Evolutionary conservation across 2,888 invertebrate species (phyloP).

Genomic region (Acronicta alni): DNA sequence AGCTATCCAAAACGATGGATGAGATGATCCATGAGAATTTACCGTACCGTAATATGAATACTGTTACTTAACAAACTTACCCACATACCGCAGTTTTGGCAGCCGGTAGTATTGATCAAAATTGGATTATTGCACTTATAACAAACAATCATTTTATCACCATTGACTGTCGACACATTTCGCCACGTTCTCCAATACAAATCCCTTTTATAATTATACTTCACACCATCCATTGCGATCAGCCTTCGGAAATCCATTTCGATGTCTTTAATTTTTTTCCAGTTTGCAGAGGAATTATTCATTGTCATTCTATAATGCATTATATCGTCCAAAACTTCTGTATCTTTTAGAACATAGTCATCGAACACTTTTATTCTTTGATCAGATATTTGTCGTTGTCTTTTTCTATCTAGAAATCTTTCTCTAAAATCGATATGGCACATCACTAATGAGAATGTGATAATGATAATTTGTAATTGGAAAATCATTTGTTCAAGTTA

Average conservation of each 20-base stretch:
- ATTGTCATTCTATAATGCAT: conserved; percentile 57
- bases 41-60: no score
- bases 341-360: conserved; percentile 51
- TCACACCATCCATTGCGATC: conserved; percentile 68
- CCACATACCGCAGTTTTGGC: conserved; percentile 69
- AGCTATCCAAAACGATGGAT: no score
- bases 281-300: conserved; percentile 21
- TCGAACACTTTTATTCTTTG: conserved; percentile 36
- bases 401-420: conserved; percentile 55
- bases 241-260: conserved; percentile 68
- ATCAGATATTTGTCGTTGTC: conserved; percentile 41
- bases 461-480: background rate
- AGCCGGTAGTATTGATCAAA: conserved; percentile 54
- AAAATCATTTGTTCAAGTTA: conserved; percentile 17
- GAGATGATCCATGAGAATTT: no score
- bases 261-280: conserved; percentile 45
- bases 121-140: conserved; percentile 68
- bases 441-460: conserved; percentile 5
- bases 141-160: conserved; percentile 56
- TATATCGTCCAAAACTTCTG: conserved; percentile 62
- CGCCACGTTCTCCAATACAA: conserved; percentile 78
- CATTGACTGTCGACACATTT: conserved; percentile 53
- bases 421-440: conserved; percentile 47
- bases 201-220: conserved; percentile 72
- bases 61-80: conserved; percentile 54